Evolutionary conservation across 2,797 vertebrate genomes (phyloP).

Genomic region (Apodemus agrarius): DNA sequence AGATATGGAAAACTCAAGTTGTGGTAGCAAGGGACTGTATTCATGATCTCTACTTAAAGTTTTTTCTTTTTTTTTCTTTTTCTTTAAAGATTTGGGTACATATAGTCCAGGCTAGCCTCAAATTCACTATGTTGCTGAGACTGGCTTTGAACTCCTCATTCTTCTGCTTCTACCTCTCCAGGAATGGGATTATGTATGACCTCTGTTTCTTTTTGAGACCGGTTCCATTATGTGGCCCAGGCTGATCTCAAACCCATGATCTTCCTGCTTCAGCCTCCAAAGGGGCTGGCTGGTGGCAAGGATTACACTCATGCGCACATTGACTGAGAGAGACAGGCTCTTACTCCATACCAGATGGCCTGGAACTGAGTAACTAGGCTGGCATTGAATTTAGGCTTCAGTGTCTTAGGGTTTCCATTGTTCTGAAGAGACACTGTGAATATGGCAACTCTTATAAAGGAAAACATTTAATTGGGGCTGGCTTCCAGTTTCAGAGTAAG

Average conservation of each 20-base stretch:
- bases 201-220: neutral
- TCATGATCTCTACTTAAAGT: neutral
- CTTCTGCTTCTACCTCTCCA: neutral
- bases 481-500: neutral
- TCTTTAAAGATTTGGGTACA: neutral
- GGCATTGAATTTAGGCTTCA: neutral
- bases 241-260: neutral
- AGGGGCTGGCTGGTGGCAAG: neutral
- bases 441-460: neutral
- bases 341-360: neutral
- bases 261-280: neutral
- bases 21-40: neutral
- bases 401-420: neutral
- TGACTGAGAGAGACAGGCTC: neutral
- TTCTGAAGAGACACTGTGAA: neutral
- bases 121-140: neutral
- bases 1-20: neutral
- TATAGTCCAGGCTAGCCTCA: neutral
- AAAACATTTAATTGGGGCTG: neutral
- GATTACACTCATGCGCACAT: neutral
- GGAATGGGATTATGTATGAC: neutral
- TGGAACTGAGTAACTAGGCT: neutral
- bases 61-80: too few relatives aligned
- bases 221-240: neutral
- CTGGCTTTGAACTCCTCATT: neutral